Evolutionary conservation across 1,140 invertebrate species (phyloP).

Genomic region (Drosophila sucinea): DNA sequence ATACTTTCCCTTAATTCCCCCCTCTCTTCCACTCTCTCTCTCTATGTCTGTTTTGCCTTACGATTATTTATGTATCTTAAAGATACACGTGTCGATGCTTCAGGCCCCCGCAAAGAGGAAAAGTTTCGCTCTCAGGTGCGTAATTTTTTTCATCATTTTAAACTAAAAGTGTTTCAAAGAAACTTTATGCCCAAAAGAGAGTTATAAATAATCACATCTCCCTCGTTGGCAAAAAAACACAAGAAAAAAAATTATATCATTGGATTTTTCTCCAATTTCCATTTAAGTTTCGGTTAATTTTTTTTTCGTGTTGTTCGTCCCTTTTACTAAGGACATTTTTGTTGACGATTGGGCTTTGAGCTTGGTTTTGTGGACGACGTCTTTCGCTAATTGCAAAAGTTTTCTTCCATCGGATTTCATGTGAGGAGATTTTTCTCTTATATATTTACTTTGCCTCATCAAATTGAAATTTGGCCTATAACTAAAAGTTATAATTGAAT

Average conservation of each 20-base stretch:
- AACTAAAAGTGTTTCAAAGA: slow-evolving; percentile 19
- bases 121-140: slow-evolving; percentile 59
- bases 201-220: slow-evolving; percentile 7
- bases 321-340: not conserved
- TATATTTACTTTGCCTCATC: slow-evolving; percentile 57
- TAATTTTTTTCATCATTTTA: slow-evolving; percentile 38
- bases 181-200: slow-evolving; percentile 9
- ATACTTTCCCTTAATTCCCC: not conserved
- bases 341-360: slow-evolving; percentile 6
- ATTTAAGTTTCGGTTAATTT: not conserved
- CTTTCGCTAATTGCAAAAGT: slow-evolving; percentile 64
- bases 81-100: slow-evolving; percentile 34
- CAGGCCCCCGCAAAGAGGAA: not conserved
- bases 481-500: slow-evolving; percentile 73
- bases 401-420: slow-evolving; percentile 43
- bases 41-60: not conserved
- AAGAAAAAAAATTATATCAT: not conserved
- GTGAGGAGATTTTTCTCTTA: slow-evolving; percentile 41
- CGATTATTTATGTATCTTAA: slow-evolving; percentile 69
- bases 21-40: slow-evolving; percentile 25
- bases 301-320: not conserved
- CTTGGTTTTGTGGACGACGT: slow-evolving; percentile 2
- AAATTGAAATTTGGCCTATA: slow-evolving; percentile 43
- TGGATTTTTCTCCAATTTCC: not conserved
- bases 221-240: not conserved